Evolutionary conservation across 2,888 invertebrate genomes (phyloP).

Genomic region (Andrena bucephala): DNA sequence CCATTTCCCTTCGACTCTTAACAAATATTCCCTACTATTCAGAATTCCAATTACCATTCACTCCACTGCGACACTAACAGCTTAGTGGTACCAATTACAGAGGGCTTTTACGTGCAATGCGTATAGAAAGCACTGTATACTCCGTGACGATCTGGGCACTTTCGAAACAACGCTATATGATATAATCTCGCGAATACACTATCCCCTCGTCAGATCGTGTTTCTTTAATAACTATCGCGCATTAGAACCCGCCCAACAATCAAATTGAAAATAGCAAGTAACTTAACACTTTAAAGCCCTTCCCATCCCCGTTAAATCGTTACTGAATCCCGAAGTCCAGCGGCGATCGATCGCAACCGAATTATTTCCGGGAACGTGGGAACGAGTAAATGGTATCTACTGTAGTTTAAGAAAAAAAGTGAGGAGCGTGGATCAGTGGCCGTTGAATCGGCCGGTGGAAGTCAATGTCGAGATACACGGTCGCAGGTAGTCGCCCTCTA

Average conservation of each 20-base stretch:
- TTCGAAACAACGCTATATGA: conserved; percentile 23
- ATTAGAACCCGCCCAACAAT: too few species aligned
- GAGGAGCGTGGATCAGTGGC: conserved; percentile 25
- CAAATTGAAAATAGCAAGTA: too few species aligned
- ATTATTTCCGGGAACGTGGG: background rate
- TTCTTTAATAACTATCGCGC: background rate
- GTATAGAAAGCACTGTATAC: conserved; percentile 1
- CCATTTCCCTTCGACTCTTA: background rate
- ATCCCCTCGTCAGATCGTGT: background rate
- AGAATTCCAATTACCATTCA: background rate
- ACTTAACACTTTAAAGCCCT: too few species aligned
- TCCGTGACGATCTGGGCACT: conserved; percentile 1
- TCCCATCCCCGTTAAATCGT: too few species aligned
- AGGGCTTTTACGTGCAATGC: background rate
- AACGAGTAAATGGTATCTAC: background rate
- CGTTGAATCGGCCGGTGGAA: conserved; percentile 39
- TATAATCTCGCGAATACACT: background rate
- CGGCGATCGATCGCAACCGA: too few species aligned
- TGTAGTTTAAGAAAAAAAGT: conserved; percentile 2
- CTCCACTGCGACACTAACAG: too few species aligned
- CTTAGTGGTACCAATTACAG: background rate
- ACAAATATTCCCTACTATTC: background rate
- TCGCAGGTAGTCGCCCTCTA: conserved; percentile 67
- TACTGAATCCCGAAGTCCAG: too few species aligned
- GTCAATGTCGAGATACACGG: conserved; percentile 61